Conservation (phyloP, 2,797 vertebrate species). For the Anabacerthia variegaticeps region DNA sequence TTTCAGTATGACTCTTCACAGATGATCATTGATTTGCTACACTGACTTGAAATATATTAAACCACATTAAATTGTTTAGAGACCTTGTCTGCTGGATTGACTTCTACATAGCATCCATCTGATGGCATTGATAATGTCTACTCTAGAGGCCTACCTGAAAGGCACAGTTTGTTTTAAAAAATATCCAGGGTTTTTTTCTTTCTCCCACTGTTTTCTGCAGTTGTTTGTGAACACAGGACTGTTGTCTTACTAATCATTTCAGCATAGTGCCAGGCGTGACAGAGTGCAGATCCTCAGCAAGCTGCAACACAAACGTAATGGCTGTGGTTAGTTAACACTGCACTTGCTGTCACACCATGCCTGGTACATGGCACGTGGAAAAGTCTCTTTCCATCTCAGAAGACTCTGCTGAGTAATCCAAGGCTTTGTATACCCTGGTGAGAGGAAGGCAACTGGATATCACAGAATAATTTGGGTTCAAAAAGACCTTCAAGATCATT, state of each 20-base stretch:
- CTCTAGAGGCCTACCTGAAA: background rate
- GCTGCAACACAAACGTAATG: accelerated
- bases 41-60: background rate
- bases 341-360: background rate
- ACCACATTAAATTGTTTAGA: background rate
- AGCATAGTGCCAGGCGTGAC: background rate
- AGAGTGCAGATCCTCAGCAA: background rate
- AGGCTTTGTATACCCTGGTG: background rate
- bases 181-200: background rate
- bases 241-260: background rate
- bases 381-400: background rate
- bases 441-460: background rate
- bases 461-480: background rate
- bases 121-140: background rate
- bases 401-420: background rate
- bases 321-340: background rate
- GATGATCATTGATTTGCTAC: background rate
- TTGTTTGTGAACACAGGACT: background rate
- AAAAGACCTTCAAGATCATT: background rate
- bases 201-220: background rate
- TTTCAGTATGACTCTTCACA: background rate
- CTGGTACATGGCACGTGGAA: background rate
- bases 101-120: background rate
- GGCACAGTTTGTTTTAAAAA: background rate
- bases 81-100: background rate